These are phyloP conservation scores for Gastrophryne carolinensis DNA, from an alignment of 2,797 vertebrate genomes.

Conservation along the genomic window DNA sequence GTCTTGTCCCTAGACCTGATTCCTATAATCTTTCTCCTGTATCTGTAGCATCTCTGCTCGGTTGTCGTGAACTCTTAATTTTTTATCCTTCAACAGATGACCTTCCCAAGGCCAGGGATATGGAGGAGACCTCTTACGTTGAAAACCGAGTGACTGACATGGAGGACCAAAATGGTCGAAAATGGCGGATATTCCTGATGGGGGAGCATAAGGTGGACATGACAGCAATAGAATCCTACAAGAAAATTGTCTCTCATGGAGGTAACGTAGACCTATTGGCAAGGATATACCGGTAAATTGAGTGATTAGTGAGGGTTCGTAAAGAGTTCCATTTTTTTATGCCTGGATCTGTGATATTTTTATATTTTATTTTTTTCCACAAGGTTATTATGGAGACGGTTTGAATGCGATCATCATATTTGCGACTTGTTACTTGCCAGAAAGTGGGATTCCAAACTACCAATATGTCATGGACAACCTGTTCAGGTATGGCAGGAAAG, in stretches of 20 bases:
- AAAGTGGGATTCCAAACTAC: slow-evolving; percentile 73
- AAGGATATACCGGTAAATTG: too few relatives aligned
- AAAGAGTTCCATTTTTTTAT: too few relatives aligned
- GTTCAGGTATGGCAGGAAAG: slow-evolving; percentile 78
- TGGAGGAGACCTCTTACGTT: slow-evolving; percentile 50
- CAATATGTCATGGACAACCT: slow-evolving; percentile 84
- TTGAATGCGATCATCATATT: slow-evolving; percentile 79
- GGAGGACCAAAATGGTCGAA: slow-evolving; percentile 70
- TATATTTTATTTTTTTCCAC: neutral
- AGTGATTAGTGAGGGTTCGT: too few relatives aligned
- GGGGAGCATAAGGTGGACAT: slow-evolving; percentile 75
- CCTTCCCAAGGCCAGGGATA: slow-evolving; percentile 59
- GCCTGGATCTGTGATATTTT: neutral
- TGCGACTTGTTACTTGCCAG: slow-evolving; percentile 78
- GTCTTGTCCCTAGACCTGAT: too few relatives aligned
- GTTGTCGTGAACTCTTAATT: too few relatives aligned
- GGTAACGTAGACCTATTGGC: too few relatives aligned
- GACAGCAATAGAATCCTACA: slow-evolving; percentile 78
- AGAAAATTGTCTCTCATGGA: slow-evolving; percentile 78
- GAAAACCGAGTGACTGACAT: slow-evolving; percentile 58
- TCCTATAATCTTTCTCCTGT: too few relatives aligned
- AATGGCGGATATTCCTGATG: slow-evolving; percentile 75
- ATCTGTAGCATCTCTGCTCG: too few relatives aligned
- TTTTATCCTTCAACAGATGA: slow-evolving; percentile 67
- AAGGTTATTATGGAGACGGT: slow-evolving; percentile 79